Evolutionary conservation across 1,140 invertebrate species (phyloP).

Genomic region (Gonioctena quinquepunctata): DNA sequence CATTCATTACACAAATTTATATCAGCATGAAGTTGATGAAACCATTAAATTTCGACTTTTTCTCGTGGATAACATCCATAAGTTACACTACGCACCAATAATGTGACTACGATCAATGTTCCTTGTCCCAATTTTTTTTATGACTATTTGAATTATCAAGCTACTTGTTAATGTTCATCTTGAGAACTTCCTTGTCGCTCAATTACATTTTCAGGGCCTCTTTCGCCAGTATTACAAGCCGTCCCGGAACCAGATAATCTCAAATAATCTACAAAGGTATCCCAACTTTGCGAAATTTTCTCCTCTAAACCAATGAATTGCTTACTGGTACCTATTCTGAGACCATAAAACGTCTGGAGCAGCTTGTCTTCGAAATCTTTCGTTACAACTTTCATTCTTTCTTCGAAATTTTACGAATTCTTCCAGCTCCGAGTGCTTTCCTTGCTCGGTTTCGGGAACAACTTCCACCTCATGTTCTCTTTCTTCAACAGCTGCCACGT

Average conservation of each 20-base stretch:
- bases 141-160: too few relatives aligned
- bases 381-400: constrained; percentile 24
- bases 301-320: constrained; percentile 36
- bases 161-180: too few relatives aligned
- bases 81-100: too few relatives aligned
- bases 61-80: too few relatives aligned
- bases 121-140: too few relatives aligned
- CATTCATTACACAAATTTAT: too few relatives aligned
- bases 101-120: too few relatives aligned
- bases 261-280: constrained; percentile 37
- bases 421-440: constrained; percentile 18
- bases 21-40: too few relatives aligned
- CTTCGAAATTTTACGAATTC: constrained; percentile 26
- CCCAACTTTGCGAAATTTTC: constrained; percentile 37
- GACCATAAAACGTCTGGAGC: constrained; percentile 30
- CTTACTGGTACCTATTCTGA: constrained; percentile 35
- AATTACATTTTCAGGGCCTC: neutral
- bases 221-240: neutral
- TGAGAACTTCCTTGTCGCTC: neutral
- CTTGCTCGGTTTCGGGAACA: neutral
- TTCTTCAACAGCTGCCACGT: neutral
- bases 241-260: constrained; percentile 21
- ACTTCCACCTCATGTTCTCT: neutral
- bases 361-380: constrained; percentile 33
- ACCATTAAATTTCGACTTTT: too few relatives aligned